Conservation (phyloP, 2,113 vertebrate genomes). For the Myocastor coypus region DNA sequence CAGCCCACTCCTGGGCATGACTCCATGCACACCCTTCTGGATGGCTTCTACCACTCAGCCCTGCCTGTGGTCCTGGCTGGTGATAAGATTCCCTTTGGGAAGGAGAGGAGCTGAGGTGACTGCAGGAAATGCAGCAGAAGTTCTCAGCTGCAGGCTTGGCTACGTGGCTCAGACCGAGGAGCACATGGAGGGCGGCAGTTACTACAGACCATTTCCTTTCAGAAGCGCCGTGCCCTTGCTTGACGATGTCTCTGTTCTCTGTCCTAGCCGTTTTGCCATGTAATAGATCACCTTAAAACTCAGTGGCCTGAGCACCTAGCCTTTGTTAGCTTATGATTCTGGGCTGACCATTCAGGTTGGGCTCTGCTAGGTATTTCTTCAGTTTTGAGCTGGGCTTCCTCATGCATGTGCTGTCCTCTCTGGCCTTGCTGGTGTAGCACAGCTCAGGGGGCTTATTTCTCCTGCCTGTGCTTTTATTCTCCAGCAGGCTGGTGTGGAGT, state of each 20-base stretch:
- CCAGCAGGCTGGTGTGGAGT: neutral
- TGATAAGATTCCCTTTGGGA: neutral
- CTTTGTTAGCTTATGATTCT: neutral
- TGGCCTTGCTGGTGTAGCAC: neutral
- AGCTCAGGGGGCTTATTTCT: neutral
- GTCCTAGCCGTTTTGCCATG: accelerated
- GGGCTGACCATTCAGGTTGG: neutral
- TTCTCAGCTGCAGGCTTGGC: neutral
- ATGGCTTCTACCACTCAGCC: neutral
- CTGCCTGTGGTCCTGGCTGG: neutral
- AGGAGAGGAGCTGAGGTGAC: neutral
- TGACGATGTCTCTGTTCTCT: neutral
- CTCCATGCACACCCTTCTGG: neutral
- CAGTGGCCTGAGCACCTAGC: neutral
- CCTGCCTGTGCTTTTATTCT: neutral
- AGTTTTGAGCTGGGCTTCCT: neutral
- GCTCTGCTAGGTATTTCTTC: constrained; percentile 13
- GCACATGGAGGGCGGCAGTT: neutral
- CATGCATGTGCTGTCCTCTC: neutral
- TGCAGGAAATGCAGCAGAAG: neutral
- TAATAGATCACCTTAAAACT: neutral
- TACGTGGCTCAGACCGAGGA: neutral
- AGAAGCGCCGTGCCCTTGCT: neutral
- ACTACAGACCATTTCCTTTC: neutral
- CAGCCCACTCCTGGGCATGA: neutral